A percentile compares a stretch with the other conserved stretches of the same genome.
phyloP scores from a whole-genome alignment of 2,113 vertebrate genomes.

The Verasper variegatus region DNA sequence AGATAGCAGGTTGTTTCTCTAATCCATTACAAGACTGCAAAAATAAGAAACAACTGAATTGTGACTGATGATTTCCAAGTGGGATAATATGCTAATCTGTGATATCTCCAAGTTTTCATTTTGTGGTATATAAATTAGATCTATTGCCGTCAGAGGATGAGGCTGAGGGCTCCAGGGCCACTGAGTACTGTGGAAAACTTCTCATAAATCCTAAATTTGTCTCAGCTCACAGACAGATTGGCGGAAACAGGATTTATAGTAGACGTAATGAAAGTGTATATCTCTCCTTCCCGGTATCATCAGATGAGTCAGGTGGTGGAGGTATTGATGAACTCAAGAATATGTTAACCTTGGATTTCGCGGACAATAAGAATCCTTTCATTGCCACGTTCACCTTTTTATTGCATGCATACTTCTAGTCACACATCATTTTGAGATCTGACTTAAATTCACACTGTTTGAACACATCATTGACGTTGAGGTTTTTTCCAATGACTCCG shows the following conservation, averaged over 20 bases:
- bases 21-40: not conserved
- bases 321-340: no score
- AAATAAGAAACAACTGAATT: not conserved
- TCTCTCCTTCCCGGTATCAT: no score
- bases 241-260: not conserved
- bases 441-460: not conserved
- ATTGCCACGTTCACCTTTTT: not conserved
- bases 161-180: not conserved
- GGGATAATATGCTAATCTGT: not conserved
- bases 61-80: not conserved
- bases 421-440: not conserved
- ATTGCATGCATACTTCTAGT: not conserved
- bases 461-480: no score
- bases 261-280: no score
- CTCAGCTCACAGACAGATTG: not conserved
- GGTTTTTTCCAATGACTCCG: no score
- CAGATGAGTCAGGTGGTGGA: no score
- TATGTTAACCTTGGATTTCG: no score
- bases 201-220: not conserved
- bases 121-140: not conserved
- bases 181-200: not conserved
- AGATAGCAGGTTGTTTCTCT: constrained; percentile 7
- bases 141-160: not conserved
- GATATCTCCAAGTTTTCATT: not conserved
- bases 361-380: no score